These are phyloP conservation scores for Hippocampus kuda DNA, from an alignment of 2,797 vertebrate genomes.

Conservation along the genomic window DNA sequence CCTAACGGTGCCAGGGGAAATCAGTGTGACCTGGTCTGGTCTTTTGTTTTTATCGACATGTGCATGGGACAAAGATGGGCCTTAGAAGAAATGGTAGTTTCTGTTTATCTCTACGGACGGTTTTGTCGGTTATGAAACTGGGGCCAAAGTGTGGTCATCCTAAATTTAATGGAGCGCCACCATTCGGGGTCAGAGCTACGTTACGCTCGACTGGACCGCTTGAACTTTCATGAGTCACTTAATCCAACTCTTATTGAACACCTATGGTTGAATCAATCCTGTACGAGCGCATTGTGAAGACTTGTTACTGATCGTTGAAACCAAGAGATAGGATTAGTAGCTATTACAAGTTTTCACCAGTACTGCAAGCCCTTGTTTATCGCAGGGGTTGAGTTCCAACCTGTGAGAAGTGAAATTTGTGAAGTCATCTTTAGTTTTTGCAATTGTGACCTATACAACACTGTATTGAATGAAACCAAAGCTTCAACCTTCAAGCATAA, in stretches of 20 bases:
- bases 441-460: too few species aligned
- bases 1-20: slow-evolving; percentile 50
- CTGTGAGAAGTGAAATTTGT: too few species aligned
- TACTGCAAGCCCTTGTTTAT: not conserved
- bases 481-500: too few species aligned
- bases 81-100: slow-evolving; percentile 45
- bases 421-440: too few species aligned
- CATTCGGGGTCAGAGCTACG: not conserved
- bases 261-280: not conserved
- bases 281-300: not conserved
- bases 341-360: not conserved
- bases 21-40: slow-evolving; percentile 50
- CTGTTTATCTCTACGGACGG: slow-evolving; percentile 23
- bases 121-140: slow-evolving; percentile 22
- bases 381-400: too few species aligned
- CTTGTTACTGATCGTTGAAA: not conserved
- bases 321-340: not conserved
- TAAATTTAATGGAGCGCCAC: not conserved
- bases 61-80: slow-evolving; percentile 44
- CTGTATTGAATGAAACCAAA: too few species aligned
- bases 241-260: not conserved
- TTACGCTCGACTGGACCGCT: not conserved
- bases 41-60: slow-evolving; percentile 60
- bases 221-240: not conserved
- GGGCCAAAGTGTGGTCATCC: slow-evolving; percentile 11